phyloP scores from a whole-genome alignment of 2,797 vertebrate genomes.

The Benthosema pterotum region DNA sequence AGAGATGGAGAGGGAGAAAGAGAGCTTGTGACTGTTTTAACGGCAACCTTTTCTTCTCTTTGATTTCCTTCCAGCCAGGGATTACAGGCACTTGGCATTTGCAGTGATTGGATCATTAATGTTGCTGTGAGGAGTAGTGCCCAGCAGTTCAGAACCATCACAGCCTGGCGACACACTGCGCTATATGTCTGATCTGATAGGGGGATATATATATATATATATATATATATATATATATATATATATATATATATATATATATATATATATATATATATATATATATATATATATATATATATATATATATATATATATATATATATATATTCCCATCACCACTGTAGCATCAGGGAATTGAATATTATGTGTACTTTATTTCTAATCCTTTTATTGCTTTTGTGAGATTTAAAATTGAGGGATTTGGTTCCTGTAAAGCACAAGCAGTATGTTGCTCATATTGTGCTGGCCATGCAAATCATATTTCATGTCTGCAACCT shows the following conservation, averaged over 20 bases:
- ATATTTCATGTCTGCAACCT: neutral
- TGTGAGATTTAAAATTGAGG: neutral
- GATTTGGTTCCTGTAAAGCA: too few species aligned
- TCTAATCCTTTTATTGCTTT: slow-evolving; percentile 16
- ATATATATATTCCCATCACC: slow-evolving; percentile 36
- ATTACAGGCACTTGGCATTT: slow-evolving; percentile 85
- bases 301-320: too few species aligned
- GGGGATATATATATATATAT: too few species aligned
- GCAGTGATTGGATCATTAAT: slow-evolving; percentile 81
- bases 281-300: too few species aligned
- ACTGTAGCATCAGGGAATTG: slow-evolving; percentile 30
- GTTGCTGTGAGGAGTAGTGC: slow-evolving; percentile 64
- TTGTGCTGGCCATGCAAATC: neutral
- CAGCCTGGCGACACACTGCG: slow-evolving; percentile 47
- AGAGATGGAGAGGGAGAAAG: slow-evolving; percentile 56
- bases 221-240: too few species aligned
- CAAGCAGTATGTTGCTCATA: neutral
- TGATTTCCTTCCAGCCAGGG: slow-evolving; percentile 82
- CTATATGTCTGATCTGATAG: slow-evolving; percentile 43
- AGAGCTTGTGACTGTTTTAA: slow-evolving; percentile 97
- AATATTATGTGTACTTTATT: slow-evolving; percentile 20
- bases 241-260: too few species aligned
- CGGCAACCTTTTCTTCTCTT: slow-evolving; percentile 84
- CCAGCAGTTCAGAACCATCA: slow-evolving; percentile 48
- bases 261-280: too few species aligned